Evolutionary conservation across 23 tunicate genomes (phyloP), one percentile per base, ranked within the genome.

Genomic region (Styela plicata): DNA sequence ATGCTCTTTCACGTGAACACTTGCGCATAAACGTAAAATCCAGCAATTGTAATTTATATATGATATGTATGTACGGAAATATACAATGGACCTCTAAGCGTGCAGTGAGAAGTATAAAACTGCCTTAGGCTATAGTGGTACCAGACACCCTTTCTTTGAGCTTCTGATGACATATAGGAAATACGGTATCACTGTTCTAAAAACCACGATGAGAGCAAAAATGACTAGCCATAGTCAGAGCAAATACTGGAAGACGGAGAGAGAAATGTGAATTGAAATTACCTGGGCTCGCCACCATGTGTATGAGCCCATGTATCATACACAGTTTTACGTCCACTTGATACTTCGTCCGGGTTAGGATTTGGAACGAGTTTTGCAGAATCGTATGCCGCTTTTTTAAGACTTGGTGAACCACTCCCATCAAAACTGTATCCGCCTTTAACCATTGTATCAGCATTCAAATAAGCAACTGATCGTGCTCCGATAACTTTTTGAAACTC

Each of bases 361-460:
- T 88, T 88, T n/a, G 75, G 67, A 44, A 88, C 86, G 22, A 67
- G 52, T 57, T 88, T 88, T 16, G 92, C 52, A 10, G 83, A 83
- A 21, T 83, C 83, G 30, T 31, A 82, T 3, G 82, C 83, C 0
- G 83, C 61, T 23, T 88, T 80, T 33, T 80, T 75, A 33, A 88
- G 52, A 69, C 92, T 83, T 22, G 30, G 28, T 24, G 73, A 83
- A n/a, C 86, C 92, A 22, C 7, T 63, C 1, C 64, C 92, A 24
- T 36, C 34, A 10, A 90, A 74, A 26, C 87, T 52, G 80, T 65
- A 86, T 30, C 82, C 82, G 29, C 90, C 96, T 2, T 20, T 1
- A 16, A 90, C 87, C 22, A 73, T 27, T 21, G 75, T 52, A 67
- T 90, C 96, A 28, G 79, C 83, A 67, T 90, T 90, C 23, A 90